Evolutionary conservation across 2,113 vertebrate species (phyloP).

Genomic region (Eleginops maclovinus): DNA sequence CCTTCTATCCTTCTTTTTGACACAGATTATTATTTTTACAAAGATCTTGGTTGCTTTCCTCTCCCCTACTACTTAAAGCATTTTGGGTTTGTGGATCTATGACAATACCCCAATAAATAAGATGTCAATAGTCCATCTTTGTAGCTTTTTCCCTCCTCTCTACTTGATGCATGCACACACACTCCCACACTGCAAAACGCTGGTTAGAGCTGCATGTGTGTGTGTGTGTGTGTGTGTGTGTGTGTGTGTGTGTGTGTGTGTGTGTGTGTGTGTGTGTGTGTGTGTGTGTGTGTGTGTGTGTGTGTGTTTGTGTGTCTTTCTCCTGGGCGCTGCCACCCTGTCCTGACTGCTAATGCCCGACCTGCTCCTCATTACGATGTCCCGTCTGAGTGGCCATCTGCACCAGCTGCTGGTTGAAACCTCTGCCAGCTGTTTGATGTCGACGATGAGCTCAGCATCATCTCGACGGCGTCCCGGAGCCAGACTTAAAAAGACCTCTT

Average conservation of each 20-base stretch:
- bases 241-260: slow-evolving; percentile 23
- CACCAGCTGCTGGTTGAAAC: slow-evolving; percentile 64
- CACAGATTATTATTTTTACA: too few species aligned
- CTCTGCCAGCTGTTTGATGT: slow-evolving; percentile 78
- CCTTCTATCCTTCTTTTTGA: too few species aligned
- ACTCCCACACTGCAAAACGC: slow-evolving; percentile 6
- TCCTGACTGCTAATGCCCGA: slow-evolving; percentile 72
- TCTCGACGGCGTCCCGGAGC: slow-evolving; percentile 11
- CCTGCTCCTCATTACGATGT: slow-evolving; percentile 71
- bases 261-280: slow-evolving; percentile 42
- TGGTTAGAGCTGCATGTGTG: slow-evolving; percentile 30
- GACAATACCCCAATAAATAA: slow-evolving; percentile 41
- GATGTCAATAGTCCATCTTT: slow-evolving; percentile 18
- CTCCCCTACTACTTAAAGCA: too few species aligned
- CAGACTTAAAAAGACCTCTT: slow-evolving; percentile 58
- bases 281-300: slow-evolving; percentile 10
- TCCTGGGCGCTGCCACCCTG: slow-evolving; percentile 61
- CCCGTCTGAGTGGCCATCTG: slow-evolving; percentile 75
- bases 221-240: slow-evolving; percentile 27
- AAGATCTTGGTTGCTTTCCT: too few species aligned
- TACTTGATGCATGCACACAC: slow-evolving; percentile 19
- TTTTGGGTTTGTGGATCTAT: slow-evolving; percentile 14
- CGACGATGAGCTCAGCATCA: slow-evolving; percentile 46
- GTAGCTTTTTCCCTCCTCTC: not conserved
- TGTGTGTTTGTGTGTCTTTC: slow-evolving; percentile 39